Evolutionary conservation across 2,113 vertebrate species (phyloP).

Genomic region (Euleptes europaea): DNA sequence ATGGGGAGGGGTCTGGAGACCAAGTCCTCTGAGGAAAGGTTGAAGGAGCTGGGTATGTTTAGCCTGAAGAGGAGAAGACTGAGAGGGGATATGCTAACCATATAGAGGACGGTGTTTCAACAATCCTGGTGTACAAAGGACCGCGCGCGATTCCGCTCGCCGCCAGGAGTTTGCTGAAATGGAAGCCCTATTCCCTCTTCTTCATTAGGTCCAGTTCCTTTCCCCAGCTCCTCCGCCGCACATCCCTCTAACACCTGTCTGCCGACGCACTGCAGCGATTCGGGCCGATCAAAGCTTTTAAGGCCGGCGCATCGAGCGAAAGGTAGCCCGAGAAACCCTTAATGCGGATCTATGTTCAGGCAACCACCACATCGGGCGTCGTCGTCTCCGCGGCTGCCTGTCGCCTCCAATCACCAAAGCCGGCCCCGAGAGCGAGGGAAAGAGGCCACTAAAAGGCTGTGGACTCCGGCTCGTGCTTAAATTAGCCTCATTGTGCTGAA

Average conservation of each 20-base stretch:
- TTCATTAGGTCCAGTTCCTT: background rate
- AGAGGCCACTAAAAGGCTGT: conserved; percentile 18
- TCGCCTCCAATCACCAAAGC: fast-evolving
- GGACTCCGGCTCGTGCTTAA: conserved; percentile 38
- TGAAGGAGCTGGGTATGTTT: too few relatives aligned
- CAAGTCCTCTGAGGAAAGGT: too few relatives aligned
- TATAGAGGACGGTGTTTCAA: too few relatives aligned
- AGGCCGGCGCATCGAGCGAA: fast-evolving
- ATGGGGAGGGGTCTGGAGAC: too few relatives aligned
- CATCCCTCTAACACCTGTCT: background rate
- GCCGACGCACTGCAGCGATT: background rate
- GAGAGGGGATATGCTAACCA: too few relatives aligned
- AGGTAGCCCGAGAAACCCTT: background rate
- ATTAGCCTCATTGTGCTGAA: conserved; percentile 66
- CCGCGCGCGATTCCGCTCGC: too few relatives aligned
- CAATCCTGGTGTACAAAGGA: too few relatives aligned
- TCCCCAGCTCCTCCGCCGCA: too few relatives aligned
- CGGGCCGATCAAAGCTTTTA: background rate
- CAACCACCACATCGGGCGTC: fast-evolving
- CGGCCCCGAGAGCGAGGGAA: background rate
- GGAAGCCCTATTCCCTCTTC: too few relatives aligned
- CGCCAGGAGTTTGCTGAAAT: too few relatives aligned
- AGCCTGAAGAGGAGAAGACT: too few relatives aligned
- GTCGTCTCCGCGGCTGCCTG: background rate
- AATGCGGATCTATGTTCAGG: fast-evolving